A percentile compares a stretch with the other conserved stretches of the same genome.
Conservation (phyloP, 2,888 invertebrate genomes). For the Agrilus cyanescens region DNA sequence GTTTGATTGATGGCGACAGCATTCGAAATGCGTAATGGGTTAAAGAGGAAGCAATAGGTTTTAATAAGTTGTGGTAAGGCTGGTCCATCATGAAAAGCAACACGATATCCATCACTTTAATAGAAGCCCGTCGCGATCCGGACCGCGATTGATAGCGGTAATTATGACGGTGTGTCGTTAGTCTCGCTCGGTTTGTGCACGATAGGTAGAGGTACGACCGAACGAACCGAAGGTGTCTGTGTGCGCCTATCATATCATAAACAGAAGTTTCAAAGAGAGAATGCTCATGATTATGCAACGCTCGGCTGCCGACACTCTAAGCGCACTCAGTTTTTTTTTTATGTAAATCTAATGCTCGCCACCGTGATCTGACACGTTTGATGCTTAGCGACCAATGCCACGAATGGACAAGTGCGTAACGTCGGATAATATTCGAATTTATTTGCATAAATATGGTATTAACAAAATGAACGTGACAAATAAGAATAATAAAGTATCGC, state of each 20-base stretch:
- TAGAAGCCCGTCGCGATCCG: slow-evolving; percentile 28
- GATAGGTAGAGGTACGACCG: background rate
- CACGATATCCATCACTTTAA: slow-evolving; percentile 33
- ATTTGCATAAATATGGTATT: no score
- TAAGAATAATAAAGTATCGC: background rate
- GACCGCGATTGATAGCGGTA: slow-evolving; percentile 28
- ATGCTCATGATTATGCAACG: no score
- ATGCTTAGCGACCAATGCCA: no score
- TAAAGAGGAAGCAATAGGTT: slow-evolving; percentile 27
- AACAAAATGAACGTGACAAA: no score
- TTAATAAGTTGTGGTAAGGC: slow-evolving; percentile 28
- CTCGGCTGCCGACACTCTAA: no score
- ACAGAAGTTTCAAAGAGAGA: no score
- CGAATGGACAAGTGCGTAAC: no score
- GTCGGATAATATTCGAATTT: no score
- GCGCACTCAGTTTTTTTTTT: no score
- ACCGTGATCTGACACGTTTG: no score
- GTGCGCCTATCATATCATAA: no score
- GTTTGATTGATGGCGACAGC: slow-evolving; percentile 19
- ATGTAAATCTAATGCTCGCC: no score
- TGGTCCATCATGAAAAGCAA: slow-evolving; percentile 27
- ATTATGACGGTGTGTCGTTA: slow-evolving; percentile 33
- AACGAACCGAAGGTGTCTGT: background rate
- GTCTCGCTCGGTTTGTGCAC: slow-evolving; percentile 19
- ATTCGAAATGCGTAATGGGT: slow-evolving; percentile 21